Conservation (phyloP, 2,113 vertebrate species). For the Corvus cornix region DNA sequence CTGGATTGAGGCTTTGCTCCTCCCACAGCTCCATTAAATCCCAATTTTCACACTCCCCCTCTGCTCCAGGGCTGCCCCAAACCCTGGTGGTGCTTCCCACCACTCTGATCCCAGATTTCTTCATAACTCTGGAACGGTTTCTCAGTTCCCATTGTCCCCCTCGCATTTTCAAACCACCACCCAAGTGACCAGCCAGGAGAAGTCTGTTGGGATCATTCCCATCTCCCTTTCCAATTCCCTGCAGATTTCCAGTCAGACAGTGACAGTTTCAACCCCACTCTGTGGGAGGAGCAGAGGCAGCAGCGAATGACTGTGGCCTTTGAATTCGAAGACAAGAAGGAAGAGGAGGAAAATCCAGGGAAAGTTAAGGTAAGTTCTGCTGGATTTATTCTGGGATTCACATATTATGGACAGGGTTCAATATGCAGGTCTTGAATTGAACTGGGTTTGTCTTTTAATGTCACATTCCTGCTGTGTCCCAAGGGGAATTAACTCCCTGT, state of each 20-base stretch:
- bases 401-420: fast-evolving
- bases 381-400: neutral
- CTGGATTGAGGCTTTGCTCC: neutral
- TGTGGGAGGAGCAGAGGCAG: conserved; percentile 98
- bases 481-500: neutral
- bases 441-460: neutral
- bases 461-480: neutral
- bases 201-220: neutral
- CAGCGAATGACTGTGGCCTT: conserved; percentile 99
- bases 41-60: neutral
- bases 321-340: conserved; percentile 98
- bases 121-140: neutral
- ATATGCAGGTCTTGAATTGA: neutral
- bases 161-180: neutral
- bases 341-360: conserved; percentile 92
- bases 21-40: fast-evolving
- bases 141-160: neutral
- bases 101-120: neutral
- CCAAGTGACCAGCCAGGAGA: neutral
- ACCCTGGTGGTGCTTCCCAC: neutral
- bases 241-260: conserved; percentile 98
- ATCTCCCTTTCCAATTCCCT: conserved; percentile 4
- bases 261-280: conserved; percentile 96
- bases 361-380: conserved; percentile 88
- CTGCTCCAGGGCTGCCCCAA: neutral